Conservation (phyloP, 1,140 invertebrate genomes). For the Armadillidium nasatum region DNA sequence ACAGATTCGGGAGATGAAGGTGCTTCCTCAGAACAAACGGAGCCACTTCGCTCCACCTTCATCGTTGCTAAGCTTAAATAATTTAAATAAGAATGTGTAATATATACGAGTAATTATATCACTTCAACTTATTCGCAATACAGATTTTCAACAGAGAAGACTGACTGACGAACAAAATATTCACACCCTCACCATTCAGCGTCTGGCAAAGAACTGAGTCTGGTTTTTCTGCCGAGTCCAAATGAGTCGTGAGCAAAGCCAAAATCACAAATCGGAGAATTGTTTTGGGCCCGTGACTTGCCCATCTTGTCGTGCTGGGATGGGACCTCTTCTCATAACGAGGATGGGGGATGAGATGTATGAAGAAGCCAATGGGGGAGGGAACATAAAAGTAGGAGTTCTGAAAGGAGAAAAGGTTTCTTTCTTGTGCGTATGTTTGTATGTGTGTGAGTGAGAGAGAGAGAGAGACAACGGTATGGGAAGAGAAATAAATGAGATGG, state of each 20-base stretch:
- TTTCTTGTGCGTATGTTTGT: no score
- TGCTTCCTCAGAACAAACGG: slow-evolving; percentile 38
- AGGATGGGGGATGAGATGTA: not conserved
- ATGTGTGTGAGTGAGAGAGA: no score
- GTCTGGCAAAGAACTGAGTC: not conserved
- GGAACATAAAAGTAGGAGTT: not conserved
- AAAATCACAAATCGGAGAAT: not conserved
- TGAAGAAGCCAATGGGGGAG: not conserved
- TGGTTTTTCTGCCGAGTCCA: no score
- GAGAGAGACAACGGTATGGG: no score
- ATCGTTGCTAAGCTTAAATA: slow-evolving; percentile 20
- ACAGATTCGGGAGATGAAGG: slow-evolving; percentile 39
- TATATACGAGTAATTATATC: no score
- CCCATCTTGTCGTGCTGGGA: not conserved
- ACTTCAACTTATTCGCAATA: no score
- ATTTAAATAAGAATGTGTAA: no score
- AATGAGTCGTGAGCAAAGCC: not conserved
- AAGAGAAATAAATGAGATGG: not conserved
- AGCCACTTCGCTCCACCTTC: slow-evolving; percentile 41
- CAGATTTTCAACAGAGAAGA: not conserved
- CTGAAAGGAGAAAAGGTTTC: not conserved
- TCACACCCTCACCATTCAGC: slow-evolving; percentile 20
- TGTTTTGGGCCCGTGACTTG: slow-evolving; percentile 15
- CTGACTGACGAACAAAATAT: slow-evolving; percentile 23
- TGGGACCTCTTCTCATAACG: slow-evolving; percentile 1